Percentiles rank a stretch among this genome's conserved stretches.
These are phyloP conservation scores for Parazoanthus swiftii DNA, from an alignment of 92 coral and sea anemone species.

Conservation along the genomic window DNA sequence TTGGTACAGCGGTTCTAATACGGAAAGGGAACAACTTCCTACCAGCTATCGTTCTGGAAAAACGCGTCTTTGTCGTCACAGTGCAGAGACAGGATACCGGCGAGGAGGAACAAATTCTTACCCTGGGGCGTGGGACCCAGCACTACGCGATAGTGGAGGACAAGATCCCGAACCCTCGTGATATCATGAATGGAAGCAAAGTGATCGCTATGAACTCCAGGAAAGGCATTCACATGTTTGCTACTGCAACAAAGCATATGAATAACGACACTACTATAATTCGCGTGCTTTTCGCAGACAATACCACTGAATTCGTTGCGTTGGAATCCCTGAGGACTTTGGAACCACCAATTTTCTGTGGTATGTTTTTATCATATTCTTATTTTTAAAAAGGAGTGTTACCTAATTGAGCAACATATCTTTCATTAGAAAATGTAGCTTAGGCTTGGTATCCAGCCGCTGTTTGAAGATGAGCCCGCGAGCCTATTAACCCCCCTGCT, in stretches of 20 bases:
- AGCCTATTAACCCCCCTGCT: too few relatives aligned
- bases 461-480: too few relatives aligned
- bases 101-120: slow-evolving; percentile 43
- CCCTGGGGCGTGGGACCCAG: slow-evolving; percentile 60
- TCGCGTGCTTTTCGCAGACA: slow-evolving; percentile 62
- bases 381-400: not conserved
- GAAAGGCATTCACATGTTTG: slow-evolving; percentile 56
- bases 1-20: slow-evolving; percentile 66
- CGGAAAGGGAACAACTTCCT: slow-evolving; percentile 54
- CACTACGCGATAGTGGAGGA: slow-evolving; percentile 71
- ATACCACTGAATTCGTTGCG: slow-evolving; percentile 25
- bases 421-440: too few relatives aligned
- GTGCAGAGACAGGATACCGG: slow-evolving; percentile 48
- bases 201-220: slow-evolving; percentile 53
- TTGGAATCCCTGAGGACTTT: slow-evolving; percentile 48
- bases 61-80: slow-evolving; percentile 50
- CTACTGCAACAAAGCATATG: slow-evolving; percentile 35
- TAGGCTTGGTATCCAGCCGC: too few relatives aligned
- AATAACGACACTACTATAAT: slow-evolving; percentile 23
- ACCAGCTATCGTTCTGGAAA: slow-evolving; percentile 50
- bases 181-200: slow-evolving; percentile 59
- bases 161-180: slow-evolving; percentile 46
- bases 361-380: slow-evolving; percentile 30
- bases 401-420: too few relatives aligned
- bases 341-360: slow-evolving; percentile 72